phyloP scores from a whole-genome alignment of 2,113 vertebrate species.

The Halichoeres trimaculatus region DNA sequence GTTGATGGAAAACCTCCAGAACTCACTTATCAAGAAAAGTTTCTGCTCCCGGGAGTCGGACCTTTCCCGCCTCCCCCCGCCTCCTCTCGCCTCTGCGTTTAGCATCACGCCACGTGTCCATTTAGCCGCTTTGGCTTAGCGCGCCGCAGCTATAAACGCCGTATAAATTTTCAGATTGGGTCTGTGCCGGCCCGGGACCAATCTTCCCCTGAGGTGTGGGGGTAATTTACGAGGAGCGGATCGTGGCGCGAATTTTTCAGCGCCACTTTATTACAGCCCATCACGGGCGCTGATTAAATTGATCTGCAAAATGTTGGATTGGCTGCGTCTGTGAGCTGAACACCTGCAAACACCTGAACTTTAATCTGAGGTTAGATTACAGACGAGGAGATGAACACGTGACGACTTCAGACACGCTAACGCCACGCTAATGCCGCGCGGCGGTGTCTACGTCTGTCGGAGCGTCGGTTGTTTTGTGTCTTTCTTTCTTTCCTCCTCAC shows the following conservation, averaged over 20 bases:
- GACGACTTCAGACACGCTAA: background rate
- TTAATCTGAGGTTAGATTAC: background rate
- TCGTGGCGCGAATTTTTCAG: constrained; percentile 55
- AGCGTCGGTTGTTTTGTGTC: no score
- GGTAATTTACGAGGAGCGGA: constrained; percentile 74
- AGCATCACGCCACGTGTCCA: constrained; percentile 52
- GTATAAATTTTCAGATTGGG: constrained; percentile 77
- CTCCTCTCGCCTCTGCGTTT: constrained; percentile 28
- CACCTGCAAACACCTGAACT: constrained; percentile 9
- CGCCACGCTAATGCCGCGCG: background rate
- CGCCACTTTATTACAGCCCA: constrained; percentile 61
- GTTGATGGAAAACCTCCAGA: constrained; percentile 16
- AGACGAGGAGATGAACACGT: background rate
- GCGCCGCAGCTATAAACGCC: constrained; percentile 57
- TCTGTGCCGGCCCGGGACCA: constrained; percentile 55
- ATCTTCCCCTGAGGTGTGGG: constrained; percentile 49
- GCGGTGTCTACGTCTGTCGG: no score
- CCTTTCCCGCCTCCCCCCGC: constrained; percentile 14
- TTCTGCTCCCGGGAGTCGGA: background rate
- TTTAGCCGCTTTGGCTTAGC: constrained; percentile 66
- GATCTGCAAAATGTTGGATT: constrained; percentile 52
- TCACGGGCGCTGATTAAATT: constrained; percentile 70
- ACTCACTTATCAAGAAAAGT: constrained; percentile 35
- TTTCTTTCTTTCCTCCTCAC: background rate
- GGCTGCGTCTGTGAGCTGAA: constrained; percentile 23